Evolutionary conservation across 2,888 invertebrate genomes (phyloP), one percentile per base, ranked within the genome.

Genomic region (Drosophila neutralis): DNA sequence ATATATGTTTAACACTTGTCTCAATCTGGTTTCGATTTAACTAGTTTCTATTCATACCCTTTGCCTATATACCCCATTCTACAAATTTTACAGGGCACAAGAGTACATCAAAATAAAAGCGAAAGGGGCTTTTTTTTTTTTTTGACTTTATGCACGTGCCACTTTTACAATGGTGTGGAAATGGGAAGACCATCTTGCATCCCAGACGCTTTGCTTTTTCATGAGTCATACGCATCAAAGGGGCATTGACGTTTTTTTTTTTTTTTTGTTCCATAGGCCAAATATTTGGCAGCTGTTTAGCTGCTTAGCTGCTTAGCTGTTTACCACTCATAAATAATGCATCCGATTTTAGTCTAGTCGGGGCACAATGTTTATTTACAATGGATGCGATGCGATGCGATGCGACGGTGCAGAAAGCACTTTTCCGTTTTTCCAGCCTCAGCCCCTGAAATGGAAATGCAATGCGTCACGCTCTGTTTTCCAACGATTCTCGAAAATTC

Each of bases 401-500:
- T 59, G n/a, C 40, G 59, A 49, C 54, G 54, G 42, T 73, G 73
- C 65, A 73, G 56, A 65, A 61, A 73, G 29, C 62, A 51, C 62
- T 51, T 84, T 74, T 78, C 68, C 61, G 61, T 73, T 77, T 70
- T 77, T 81, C 78, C 51, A 51, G 27, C 29, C 31, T 35, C 49
- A 51, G 42, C 52, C 56, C 56, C 63, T 52, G 49, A 60, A 45
- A 73, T 66, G 61, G 72, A 85, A 86, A 82, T 84, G 87, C 79
- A 79, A 72, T 74, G 73, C 72, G 82, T 87, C 85, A 82, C 79
- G 87, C 76, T 83, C 83, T 83, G 85, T 76, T 77, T 58, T 36
- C 13, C 48, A 31, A 27, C 35, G 54, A 67, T 68, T 57, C 66
- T 65, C 40, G 45, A 60, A 58, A 58, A 63, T 49, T 63, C 49